These are phyloP conservation scores for Palythoa grandiflora DNA, from an alignment of 92 coral and sea anemone species.

Conservation along the genomic window DNA sequence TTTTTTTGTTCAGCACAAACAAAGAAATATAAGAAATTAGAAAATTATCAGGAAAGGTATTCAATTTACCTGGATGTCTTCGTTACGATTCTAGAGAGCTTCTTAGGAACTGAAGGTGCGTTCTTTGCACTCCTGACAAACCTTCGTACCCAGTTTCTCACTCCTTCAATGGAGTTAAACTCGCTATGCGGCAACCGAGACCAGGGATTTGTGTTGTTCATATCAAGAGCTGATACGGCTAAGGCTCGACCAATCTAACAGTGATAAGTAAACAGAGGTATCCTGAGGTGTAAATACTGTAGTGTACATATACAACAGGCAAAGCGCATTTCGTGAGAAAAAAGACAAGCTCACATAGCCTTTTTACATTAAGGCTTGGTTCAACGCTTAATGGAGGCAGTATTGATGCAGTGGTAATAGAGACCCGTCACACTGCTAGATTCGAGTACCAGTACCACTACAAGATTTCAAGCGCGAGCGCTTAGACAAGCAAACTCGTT, in stretches of 20 bases:
- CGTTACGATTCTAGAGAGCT: constrained; percentile 76
- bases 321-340: background rate
- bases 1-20: no score
- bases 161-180: constrained; percentile 88
- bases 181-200: constrained; percentile 93
- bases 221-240: constrained; percentile 92
- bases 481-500: no score
- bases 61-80: constrained; percentile 83
- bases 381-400: no score
- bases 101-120: constrained; percentile 86
- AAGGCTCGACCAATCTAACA: constrained; percentile 93
- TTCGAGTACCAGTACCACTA: no score
- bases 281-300: background rate
- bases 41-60: background rate
- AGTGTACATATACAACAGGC: background rate
- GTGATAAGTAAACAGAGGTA: background rate
- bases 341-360: background rate
- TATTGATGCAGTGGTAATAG: no score
- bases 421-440: no score
- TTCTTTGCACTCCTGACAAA: constrained; percentile 90
- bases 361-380: no score
- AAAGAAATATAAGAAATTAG: no score
- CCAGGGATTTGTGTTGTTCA: constrained; percentile 97
- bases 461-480: no score
- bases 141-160: constrained; percentile 91